phyloP scores from a whole-genome alignment of 1,140 invertebrate genomes.

The Stenopsyche tienmushanensis region DNA sequence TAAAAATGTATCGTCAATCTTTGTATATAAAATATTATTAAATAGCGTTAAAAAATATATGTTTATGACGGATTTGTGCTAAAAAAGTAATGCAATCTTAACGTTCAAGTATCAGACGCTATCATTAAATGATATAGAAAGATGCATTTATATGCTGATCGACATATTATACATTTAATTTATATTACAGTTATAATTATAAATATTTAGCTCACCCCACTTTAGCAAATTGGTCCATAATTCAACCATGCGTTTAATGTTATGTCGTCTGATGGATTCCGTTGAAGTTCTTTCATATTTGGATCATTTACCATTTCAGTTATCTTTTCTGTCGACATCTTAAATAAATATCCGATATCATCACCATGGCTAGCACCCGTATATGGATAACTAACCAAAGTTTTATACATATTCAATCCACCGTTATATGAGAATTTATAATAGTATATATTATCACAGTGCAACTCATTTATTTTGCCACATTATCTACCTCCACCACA shows the following conservation, averaged over 20 bases:
- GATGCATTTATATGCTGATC: no score
- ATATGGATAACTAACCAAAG: conserved; percentile 45
- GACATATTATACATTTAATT: no score
- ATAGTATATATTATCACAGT: conserved; percentile 30
- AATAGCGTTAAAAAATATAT: no score
- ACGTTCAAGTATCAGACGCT: no score
- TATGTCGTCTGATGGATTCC: conserved; percentile 43
- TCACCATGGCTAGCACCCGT: conserved; percentile 51
- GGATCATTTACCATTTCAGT: conserved; percentile 13
- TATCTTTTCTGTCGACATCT: conserved; percentile 23
- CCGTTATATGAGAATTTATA: conserved; percentile 49
- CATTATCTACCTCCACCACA: conserved; percentile 16
- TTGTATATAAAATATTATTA: no score
- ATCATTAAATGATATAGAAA: no score
- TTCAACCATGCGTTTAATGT: conserved; percentile 49
- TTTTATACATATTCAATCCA: conserved; percentile 45
- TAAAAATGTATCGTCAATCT: no score
- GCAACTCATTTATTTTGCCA: not conserved
- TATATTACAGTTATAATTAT: no score
- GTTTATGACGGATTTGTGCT: no score
- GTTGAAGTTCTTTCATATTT: conserved; percentile 37
- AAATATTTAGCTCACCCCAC: conserved; percentile 47
- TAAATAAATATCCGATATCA: conserved; percentile 51
- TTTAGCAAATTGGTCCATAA: conserved; percentile 59
- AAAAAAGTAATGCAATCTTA: no score